Evolutionary conservation across 2,113 vertebrate genomes (phyloP).

Genomic region (Bagarius yarrelli): DNA sequence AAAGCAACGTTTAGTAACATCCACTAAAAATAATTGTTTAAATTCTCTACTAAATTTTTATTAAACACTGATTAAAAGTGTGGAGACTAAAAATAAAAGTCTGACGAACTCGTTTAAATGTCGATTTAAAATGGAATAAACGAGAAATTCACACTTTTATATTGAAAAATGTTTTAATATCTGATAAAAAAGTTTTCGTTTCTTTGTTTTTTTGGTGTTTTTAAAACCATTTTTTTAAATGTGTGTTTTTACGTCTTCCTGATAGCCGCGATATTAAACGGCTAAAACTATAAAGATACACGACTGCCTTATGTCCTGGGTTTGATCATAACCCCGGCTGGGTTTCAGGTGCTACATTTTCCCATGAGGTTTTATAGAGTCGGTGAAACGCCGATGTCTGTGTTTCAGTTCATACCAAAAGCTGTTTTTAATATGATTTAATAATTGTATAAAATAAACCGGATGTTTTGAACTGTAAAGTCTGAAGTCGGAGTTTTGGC

Average conservation of each 20-base stretch:
- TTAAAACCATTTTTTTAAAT: too few species aligned
- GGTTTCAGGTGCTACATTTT: conserved; percentile 21
- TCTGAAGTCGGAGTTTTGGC: not conserved
- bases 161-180: too few species aligned
- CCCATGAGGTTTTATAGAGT: not conserved
- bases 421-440: not conserved
- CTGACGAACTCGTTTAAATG: too few species aligned
- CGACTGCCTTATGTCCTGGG: conserved; percentile 38
- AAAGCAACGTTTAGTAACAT: too few species aligned
- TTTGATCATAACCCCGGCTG: conserved; percentile 1
- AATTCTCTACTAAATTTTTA: too few species aligned
- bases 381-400: not conserved
- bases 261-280: conserved; percentile 9
- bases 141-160: too few species aligned
- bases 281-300: conserved; percentile 28
- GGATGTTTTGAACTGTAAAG: not conserved
- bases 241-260: conserved; percentile 23
- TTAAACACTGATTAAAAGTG: too few species aligned
- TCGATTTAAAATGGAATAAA: too few species aligned
- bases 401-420: not conserved
- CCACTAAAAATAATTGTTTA: too few species aligned
- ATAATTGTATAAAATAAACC: not conserved
- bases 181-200: too few species aligned
- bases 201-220: too few species aligned
- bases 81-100: too few species aligned